Percentiles rank a stretch among this genome's conserved stretches.
Evolutionary conservation across 37 sponge, comb jelly and placozoan genomes (phyloP).

Genomic region (Chondrosia reniformis): DNA sequence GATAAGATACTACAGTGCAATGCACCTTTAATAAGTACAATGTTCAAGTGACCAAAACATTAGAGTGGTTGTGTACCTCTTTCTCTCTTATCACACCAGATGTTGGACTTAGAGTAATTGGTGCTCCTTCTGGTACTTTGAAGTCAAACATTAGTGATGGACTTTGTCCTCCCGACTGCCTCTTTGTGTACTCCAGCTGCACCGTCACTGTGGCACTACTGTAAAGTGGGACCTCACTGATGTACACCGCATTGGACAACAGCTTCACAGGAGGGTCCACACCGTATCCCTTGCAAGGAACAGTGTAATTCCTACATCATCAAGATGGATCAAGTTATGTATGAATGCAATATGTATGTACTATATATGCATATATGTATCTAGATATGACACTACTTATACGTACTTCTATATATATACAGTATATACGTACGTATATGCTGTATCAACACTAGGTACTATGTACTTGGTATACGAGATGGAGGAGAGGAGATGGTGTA

Average conservation of each 20-base stretch:
- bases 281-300: constrained; percentile 60
- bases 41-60: too few species aligned
- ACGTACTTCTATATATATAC: background rate
- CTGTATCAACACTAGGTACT: background rate
- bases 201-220: constrained; percentile 33
- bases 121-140: constrained; percentile 44
- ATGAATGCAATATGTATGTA: background rate
- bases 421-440: background rate
- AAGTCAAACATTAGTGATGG: constrained; percentile 63
- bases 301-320: constrained; percentile 43
- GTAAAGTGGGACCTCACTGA: constrained; percentile 58
- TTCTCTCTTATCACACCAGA: constrained; percentile 60
- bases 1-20: too few species aligned
- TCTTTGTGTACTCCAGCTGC: constrained; percentile 32
- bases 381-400: background rate
- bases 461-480: background rate
- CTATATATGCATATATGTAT: background rate
- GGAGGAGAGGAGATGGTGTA: background rate
- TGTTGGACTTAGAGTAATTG: constrained; percentile 61
- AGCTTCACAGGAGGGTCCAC: constrained; percentile 65
- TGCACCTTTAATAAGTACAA: too few species aligned
- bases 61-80: background rate
- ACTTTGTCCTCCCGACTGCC: constrained; percentile 36
- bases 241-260: constrained; percentile 52
- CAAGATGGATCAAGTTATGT: background rate